Conservation (phyloP, 2,797 vertebrate species). For the Acanthornis magna region DNA sequence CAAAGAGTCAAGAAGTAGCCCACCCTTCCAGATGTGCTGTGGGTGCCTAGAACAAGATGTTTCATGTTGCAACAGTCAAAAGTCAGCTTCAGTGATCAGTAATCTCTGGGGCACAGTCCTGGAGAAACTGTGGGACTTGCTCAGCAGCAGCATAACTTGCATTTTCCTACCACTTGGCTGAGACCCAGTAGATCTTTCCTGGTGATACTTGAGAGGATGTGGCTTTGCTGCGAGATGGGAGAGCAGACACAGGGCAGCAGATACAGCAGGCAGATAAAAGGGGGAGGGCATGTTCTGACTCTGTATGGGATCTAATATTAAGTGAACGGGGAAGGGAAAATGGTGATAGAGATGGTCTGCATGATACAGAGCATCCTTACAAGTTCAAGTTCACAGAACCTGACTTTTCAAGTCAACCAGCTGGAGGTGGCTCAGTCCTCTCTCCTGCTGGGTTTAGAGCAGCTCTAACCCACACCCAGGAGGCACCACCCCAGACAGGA, state of each 20-base stretch:
- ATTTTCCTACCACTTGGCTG: not conserved
- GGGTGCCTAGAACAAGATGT: accelerated
- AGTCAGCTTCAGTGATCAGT: not conserved
- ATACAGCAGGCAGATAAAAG: not conserved
- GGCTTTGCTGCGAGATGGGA: not conserved
- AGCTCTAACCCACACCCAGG: not conserved
- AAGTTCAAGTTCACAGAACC: not conserved
- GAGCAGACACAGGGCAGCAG: not conserved
- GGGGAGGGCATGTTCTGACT: not conserved
- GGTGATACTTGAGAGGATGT: not conserved
- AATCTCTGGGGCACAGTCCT: not conserved
- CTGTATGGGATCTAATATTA: not conserved
- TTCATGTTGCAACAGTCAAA: not conserved
- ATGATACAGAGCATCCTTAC: not conserved
- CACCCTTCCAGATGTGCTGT: not conserved
- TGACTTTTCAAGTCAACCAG: not conserved
- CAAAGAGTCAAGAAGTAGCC: not conserved
- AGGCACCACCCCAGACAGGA: not conserved
- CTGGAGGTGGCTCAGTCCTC: conserved; percentile 3
- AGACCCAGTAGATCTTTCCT: not conserved
- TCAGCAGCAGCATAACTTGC: not conserved
- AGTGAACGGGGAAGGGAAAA: not conserved
- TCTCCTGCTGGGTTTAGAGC: not conserved
- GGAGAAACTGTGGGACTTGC: not conserved
- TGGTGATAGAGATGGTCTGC: not conserved